Evolutionary conservation across 1,140 invertebrate genomes (phyloP), one percentile per base, ranked within the genome.

Genomic region (Chionoecetes opilio): DNA sequence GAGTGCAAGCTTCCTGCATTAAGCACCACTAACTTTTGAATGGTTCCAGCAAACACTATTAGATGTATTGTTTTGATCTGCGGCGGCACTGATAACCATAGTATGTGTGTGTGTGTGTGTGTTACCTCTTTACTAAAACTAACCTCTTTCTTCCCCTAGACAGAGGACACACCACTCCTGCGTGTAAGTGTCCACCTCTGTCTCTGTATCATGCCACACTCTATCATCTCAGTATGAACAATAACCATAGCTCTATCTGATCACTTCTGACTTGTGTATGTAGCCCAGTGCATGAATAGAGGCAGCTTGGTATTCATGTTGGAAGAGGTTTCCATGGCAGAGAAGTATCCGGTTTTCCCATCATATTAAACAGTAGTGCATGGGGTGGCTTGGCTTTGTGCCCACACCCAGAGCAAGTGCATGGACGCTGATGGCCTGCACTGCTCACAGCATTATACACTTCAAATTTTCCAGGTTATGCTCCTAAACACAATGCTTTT

Each of bases 91-190:
- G 63, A 75, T 75, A 21, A 75, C 21, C n/a, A 6, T n/a, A 75
- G 63, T 6, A 21, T 8, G 21, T 75, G 41, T 46, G n/a, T n/a
- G 6, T n/a, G 63, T 6, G 6, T 8, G 21, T 75, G 0, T 53
- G 46, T 53, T 53, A 37, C 35, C 34, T 75, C 82, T n/a, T 63
- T 92, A 90, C 94, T 94, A 82, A 93, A 91, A 96, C 94, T 82
- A 96, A 92, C 95, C 84, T 94, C 95, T 87, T 95, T 89, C 95
- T 95, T 91, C 96, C 91, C 88, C 92, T 96, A 96, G 93, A 85
- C 96, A 63, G 85, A 95, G 53, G 84, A 96, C 85, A 96, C 94
- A 94, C 75, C 85, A 87, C 93, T 90, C 63, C 46, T 96, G 63
- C 91, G 95, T 87, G 93, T 95, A 94, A 95, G 92, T 95, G 31